phyloP scores from a whole-genome alignment of 1,140 invertebrate genomes.

The Mizuhopecten yessoensis region DNA sequence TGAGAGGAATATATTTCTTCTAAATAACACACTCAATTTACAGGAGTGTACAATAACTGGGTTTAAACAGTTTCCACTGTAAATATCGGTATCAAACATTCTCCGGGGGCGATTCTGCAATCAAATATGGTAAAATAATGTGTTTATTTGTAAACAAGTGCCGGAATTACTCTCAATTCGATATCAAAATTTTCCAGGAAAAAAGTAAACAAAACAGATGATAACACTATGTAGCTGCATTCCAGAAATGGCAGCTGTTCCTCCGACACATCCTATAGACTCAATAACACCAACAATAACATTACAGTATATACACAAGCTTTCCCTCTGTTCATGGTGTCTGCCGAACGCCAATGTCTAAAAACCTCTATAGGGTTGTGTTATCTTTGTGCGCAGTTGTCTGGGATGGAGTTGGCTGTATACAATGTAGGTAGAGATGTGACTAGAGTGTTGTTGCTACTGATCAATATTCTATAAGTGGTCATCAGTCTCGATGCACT shows the following conservation, averaged over 20 bases:
- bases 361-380: neutral
- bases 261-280: neutral
- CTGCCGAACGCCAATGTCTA: neutral
- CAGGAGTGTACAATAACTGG: no score
- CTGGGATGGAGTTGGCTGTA: neutral
- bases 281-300: slow-evolving; percentile 21
- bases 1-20: no score
- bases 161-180: neutral
- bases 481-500: slow-evolving; percentile 4
- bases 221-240: neutral
- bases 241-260: neutral
- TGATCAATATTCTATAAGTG: slow-evolving; percentile 33
- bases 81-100: no score
- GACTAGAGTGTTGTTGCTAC: neutral
- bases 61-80: no score
- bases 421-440: neutral
- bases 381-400: slow-evolving; percentile 24
- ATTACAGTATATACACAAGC: neutral
- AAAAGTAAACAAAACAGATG: neutral
- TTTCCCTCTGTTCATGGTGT: slow-evolving; percentile 14
- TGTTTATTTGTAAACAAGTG: neutral
- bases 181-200: neutral
- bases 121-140: no score
- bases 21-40: no score
- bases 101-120: no score